A percentile compares a stretch with the other conserved stretches of the same genome.
Evolutionary conservation across 2,888 invertebrate species (phyloP).

Genomic region (Ectemnius lituratus): DNA sequence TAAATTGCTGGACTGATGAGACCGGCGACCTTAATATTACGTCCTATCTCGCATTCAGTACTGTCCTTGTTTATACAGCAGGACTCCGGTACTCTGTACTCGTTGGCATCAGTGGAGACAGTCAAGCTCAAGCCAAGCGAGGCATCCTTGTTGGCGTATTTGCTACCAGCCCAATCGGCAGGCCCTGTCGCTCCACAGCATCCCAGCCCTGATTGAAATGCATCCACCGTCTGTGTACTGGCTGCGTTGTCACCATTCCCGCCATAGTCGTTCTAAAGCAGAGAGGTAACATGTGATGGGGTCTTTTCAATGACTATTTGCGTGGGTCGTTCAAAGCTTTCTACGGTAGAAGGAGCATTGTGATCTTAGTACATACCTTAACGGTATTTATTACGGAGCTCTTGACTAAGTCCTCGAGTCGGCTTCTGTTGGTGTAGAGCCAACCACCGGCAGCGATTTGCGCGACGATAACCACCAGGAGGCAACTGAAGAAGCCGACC

Average conservation of each 20-base stretch:
- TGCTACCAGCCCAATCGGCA: constrained; percentile 85
- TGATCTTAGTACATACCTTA: constrained; percentile 63
- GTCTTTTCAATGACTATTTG: constrained; percentile 8
- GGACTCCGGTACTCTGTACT: constrained; percentile 82
- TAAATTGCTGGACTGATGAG: constrained; percentile 78
- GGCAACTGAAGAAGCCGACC: constrained; percentile 87
- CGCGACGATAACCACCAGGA: constrained; percentile 87
- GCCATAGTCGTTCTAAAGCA: too few species aligned
- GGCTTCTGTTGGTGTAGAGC: constrained; percentile 86
- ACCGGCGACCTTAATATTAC: constrained; percentile 78
- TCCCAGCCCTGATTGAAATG: constrained; percentile 80
- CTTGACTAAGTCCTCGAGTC: constrained; percentile 83
- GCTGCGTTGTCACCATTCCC: constrained; percentile 36
- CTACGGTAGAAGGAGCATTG: constrained; percentile 14
- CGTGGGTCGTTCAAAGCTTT: constrained; percentile 20
- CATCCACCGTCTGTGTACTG: constrained; percentile 67
- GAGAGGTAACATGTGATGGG: background rate
- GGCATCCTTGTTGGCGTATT: constrained; percentile 79
- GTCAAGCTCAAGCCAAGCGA: constrained; percentile 79
- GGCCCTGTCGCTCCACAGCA: constrained; percentile 89
- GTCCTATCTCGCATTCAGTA: constrained; percentile 79
- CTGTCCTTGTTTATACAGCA: constrained; percentile 81
- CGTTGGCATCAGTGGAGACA: constrained; percentile 76
- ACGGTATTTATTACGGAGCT: constrained; percentile 73
- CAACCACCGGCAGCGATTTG: constrained; percentile 89